Evolutionary conservation across 2,888 invertebrate species (phyloP).

Genomic region (Macrophya annulata): DNA sequence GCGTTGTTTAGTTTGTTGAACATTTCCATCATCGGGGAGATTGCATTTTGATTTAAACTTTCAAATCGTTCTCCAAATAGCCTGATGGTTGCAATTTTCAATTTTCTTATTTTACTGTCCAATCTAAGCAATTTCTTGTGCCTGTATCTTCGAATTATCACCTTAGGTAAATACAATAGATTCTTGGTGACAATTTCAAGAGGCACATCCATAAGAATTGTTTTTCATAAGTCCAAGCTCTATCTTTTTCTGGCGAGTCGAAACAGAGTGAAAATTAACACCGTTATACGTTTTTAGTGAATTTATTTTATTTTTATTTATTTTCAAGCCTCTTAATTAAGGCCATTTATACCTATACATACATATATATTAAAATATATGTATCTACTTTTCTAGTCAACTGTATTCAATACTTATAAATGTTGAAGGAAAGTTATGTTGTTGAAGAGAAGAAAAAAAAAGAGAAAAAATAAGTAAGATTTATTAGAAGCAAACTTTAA

Average conservation of each 20-base stretch:
- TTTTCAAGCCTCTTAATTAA: not conserved
- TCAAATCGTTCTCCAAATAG: not conserved
- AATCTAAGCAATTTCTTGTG: slow-evolving; percentile 32
- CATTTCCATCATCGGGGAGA: not conserved
- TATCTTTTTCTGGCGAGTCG: not conserved
- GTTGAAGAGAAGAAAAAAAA: slow-evolving; percentile 24
- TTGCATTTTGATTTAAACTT: not conserved
- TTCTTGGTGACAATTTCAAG: not conserved
- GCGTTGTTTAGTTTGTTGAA: not conserved
- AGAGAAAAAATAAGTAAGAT: slow-evolving; percentile 5
- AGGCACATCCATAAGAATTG: not conserved
- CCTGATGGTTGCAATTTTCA: not conserved
- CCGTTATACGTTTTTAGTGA: not conserved
- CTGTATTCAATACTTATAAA: slow-evolving; percentile 45
- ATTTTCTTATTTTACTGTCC: not conserved
- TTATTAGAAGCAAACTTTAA: slow-evolving; percentile 21
- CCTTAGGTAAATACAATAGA: not conserved
- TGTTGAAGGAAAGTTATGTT: slow-evolving; percentile 47
- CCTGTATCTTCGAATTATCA: not conserved
- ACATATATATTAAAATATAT: not conserved
- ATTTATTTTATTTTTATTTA: slow-evolving; percentile 1
- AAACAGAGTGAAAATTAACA: not conserved
- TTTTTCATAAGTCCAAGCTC: not conserved
- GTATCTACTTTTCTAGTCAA: slow-evolving; percentile 48
- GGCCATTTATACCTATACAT: not conserved